Evolutionary conservation across 2,888 invertebrate species (phyloP), one percentile per base, ranked within the genome.

Genomic region (Drosophila testacea): DNA sequence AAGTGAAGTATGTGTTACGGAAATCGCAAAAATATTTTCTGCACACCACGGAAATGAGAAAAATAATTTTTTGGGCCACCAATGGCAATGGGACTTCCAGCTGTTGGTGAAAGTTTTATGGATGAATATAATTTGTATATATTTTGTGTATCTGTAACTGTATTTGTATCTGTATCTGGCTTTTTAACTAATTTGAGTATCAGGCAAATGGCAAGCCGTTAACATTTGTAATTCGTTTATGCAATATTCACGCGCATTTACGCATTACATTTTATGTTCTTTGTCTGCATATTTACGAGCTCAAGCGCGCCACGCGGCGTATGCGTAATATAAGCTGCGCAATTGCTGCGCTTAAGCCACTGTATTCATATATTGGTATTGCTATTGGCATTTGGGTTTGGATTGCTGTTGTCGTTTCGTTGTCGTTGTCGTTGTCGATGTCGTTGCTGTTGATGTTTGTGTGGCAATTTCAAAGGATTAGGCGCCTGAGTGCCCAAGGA

Each of bases 1-100:
- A 30, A 4, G 6, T 30, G 30, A 30, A 6, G 30, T 30, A 6
- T 39, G 67, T 61, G 54, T 54, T 64, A 65, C 81, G 90, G 90
- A 90, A 88, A 87, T 90, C 87, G 84, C 89, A 88, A 90, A 90
- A 83, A 91, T 86, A 90, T 90, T 90, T 88, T 76, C 51, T 73
- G 60, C 72, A 73, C 69, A 65, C 73, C 68, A 75, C 87, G 90
- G 90, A 90, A 88, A 87, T 90, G 86, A 90, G 87, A 88, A 90
- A 91, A 83, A 90, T 81, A 84, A 61, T 80, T 80, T 73, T 56
- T 48, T 56, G 28, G 11, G n/a, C n/a, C n/a, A n/a, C 52, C 41
- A 34, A 41, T 46, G 61, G 54, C 34, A 46, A 60, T 63, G 46
- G 28, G 44, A 22, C 36, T 30, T 27, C 54, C 54, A 69, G 41